phyloP scores from a whole-genome alignment of 1,140 invertebrate species.

The Brachionus rotundiformis region DNA sequence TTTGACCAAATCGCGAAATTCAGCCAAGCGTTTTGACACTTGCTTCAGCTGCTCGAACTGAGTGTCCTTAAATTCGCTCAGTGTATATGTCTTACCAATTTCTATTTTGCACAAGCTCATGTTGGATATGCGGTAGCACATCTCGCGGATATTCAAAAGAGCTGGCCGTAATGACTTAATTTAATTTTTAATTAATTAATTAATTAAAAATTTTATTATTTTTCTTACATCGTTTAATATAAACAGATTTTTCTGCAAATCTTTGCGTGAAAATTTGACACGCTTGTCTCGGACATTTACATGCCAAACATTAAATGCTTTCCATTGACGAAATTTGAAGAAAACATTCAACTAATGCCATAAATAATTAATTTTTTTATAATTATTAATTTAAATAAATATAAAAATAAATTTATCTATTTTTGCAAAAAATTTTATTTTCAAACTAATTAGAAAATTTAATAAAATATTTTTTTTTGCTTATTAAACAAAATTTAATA shows the following conservation, averaged over 20 bases:
- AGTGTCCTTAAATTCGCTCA: conserved; percentile 62
- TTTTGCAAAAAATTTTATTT: too few relatives aligned
- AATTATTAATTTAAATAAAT: conserved; percentile 3
- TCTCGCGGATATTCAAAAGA: conserved; percentile 71
- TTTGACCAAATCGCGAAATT: conserved; percentile 69
- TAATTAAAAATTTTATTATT: background rate
- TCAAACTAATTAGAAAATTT: too few relatives aligned
- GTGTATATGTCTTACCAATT: conserved; percentile 65
- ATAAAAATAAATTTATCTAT: background rate
- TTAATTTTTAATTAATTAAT: too few relatives aligned
- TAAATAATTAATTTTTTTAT: conserved; percentile 68
- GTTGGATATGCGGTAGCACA: conserved; percentile 69
- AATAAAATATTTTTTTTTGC: background rate
- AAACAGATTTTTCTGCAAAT: conserved; percentile 72
- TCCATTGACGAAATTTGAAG: conserved; percentile 73
- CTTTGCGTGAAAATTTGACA: conserved; percentile 67
- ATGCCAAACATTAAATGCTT: conserved; percentile 77
- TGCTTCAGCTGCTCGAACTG: conserved; percentile 59
- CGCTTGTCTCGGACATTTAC: conserved; percentile 74
- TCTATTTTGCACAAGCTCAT: conserved; percentile 65
- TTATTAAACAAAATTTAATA: too few relatives aligned
- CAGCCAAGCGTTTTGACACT: conserved; percentile 66
- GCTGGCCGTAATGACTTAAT: conserved; percentile 71
- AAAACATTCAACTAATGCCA: conserved; percentile 53
- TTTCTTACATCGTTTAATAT: conserved; percentile 69